Base-by-base conservation (phyloP, 2,113 vertebrate species). In the Aldabrachelys gigantea region DNA sequence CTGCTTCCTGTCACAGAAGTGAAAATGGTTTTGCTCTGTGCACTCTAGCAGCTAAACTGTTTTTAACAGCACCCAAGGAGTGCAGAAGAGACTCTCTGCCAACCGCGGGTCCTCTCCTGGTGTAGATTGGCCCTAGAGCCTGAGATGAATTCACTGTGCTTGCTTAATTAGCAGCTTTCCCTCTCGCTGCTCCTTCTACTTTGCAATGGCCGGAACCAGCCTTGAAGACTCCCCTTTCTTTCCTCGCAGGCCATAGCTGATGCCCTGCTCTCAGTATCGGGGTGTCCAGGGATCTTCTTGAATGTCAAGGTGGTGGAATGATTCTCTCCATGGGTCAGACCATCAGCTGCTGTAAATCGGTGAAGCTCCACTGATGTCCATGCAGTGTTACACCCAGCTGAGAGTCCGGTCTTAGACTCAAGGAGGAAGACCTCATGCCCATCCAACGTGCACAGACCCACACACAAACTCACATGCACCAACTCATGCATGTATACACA, bases 401-500 rank as follows among this genome's bases (percentile, higher is more conserved):
- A 75, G 27, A 50, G 82, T 78, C n/a, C n/a, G n/a, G 35, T 31
- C n/a, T 72, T 79, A 16, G 27, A 27, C 27, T 78, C 27, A 5
- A 49, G 44, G 76, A 49, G 75, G 24, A 47, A 78, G 41, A 47
- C 5, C 56, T 2, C 5, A 5, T 57, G 25, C 25, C 24, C 24
- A 27, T 11, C 25, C 56, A 57, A 31, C 5, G 3, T 13, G 10
- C 59, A 14, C 29, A 35, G 13, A 3, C 13, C 31, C 62, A 1
- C 1, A 25, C 65, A 24, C 25, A 27, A 57, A 5, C 38, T 47
- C 53, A 41, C 59, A 49, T 22, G 59, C 47, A 11, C 89, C 4
- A 1, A 19, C 14, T 44, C 0, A 0, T 2, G 69, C 4, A 0
- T 4, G 21, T 59, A 7, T 38, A 10, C 2, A 3, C 13, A 22